These are phyloP conservation scores for Heliconius hewitsoni DNA, from an alignment of 1,140 invertebrate species.

Conservation along the genomic window DNA sequence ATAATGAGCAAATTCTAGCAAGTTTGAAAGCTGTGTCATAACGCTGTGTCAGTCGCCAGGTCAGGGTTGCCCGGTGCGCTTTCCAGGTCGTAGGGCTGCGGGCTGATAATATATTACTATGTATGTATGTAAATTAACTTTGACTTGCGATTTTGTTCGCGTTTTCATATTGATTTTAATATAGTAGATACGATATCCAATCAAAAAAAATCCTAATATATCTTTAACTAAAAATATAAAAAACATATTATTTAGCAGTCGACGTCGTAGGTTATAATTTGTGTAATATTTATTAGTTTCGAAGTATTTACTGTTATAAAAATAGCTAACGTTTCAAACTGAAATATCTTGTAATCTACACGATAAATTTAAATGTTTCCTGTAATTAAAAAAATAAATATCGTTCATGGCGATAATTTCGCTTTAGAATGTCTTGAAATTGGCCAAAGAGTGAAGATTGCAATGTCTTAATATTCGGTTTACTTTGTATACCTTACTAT, in stretches of 20 bases:
- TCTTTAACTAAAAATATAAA: background rate
- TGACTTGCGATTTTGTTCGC: background rate
- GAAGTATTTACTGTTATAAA: background rate
- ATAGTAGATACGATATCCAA: no score
- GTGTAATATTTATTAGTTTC: background rate
- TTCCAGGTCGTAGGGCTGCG: conserved; percentile 16
- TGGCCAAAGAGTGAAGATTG: no score
- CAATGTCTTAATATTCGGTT: no score
- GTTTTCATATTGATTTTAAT: no score
- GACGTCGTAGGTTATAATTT: background rate
- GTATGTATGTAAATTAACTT: background rate
- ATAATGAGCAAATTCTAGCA: conserved; percentile 11
- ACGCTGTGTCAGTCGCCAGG: background rate
- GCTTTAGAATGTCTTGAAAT: no score
- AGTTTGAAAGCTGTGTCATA: conserved; percentile 17
- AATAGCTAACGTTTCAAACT: background rate
- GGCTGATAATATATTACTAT: background rate
- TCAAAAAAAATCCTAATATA: no score
- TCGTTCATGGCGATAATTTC: background rate
- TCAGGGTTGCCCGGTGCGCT: conserved; percentile 20
- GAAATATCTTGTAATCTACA: background rate
- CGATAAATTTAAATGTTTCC: background rate
- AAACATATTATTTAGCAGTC: background rate
- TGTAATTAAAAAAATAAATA: background rate
- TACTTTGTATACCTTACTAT: no score